Base-by-base conservation (phyloP, 2,888 invertebrate species). In the Apantesis nais region DNA sequence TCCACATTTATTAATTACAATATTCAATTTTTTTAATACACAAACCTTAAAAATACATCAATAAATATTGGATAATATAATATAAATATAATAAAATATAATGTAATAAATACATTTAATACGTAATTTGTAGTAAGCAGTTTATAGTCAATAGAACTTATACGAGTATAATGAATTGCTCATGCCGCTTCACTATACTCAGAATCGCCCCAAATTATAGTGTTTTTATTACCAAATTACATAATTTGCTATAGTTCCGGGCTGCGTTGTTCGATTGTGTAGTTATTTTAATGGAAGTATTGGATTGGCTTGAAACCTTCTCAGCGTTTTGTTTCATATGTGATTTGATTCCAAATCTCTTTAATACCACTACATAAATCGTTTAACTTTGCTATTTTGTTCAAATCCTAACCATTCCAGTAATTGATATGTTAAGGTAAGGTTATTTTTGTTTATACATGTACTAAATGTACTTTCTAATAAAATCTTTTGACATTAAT, bases 171-270 rank as follows among this genome's bases (percentile, higher is more conserved):
- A n/a, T n/a, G n/a, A 25, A 34, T 44, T 60, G 31, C 14, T 44
- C 31, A 41, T 16, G 60, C 58, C 31, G 29, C 41, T 31, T 31
- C 41, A 67, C 41, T 58, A n/a, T 14, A 44, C 41, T 67, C 1
- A 65, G 31, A 52, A 34, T n/a, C 16, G 39, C 29, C n/a, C 39
- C 58, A 39, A 37, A 25, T 66, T 55, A 11, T 22, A 37, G 39
- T n/a, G 19, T 58, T 58, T 66, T 29, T 44, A 41, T 31, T 60
- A 31, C 31, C 44, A 66, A 58, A 39, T 58, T 39, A 37, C 55
- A 39, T 22, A 29, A 60, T 29, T n/a, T 22, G 2, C 29, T 22
- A 44, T 44, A 31, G 19, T 44, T 63, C 29, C 25, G 58, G 16
- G 29, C 63, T 1, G 31, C 22, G 31, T 44, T 31, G 44, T 44